Percentiles rank a stretch among this genome's conserved stretches.
Evolutionary conservation across 2,113 vertebrate species (phyloP).

Genomic region (Indicator indicator): DNA sequence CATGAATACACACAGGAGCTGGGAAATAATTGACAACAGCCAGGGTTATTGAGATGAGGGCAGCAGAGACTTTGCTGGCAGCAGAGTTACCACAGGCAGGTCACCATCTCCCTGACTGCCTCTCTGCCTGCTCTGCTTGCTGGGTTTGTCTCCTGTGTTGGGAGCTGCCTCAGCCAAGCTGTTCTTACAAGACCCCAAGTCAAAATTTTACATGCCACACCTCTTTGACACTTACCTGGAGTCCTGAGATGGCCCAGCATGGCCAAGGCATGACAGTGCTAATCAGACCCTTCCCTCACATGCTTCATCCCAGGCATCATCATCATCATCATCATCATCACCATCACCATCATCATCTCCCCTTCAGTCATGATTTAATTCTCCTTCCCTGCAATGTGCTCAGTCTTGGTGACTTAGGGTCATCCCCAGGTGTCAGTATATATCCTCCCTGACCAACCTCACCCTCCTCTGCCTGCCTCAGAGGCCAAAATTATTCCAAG

Average conservation of each 20-base stretch:
- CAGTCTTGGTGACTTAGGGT: rapidly evolving
- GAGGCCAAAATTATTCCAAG: neutral
- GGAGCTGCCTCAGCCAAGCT: neutral
- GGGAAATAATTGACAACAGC: neutral
- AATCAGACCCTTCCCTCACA: neutral
- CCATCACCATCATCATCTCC: neutral
- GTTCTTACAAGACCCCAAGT: neutral
- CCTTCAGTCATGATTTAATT: neutral
- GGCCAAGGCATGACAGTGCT: neutral
- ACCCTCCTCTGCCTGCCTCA: neutral
- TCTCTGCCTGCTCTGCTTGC: neutral
- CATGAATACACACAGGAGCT: neutral
- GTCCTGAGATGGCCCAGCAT: neutral
- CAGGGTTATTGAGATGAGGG: neutral
- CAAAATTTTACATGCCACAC: neutral
- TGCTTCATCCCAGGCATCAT: neutral
- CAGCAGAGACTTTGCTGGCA: neutral
- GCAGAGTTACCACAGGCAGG: neutral
- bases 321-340: neutral
- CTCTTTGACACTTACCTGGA: neutral
- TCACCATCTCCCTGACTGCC: neutral
- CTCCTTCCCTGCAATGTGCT: neutral
- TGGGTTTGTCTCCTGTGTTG: neutral
- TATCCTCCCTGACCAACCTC: neutral
- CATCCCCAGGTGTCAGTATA: neutral